phyloP scores from a whole-genome alignment of 2,888 invertebrate species.

The Seira musarum region DNA sequence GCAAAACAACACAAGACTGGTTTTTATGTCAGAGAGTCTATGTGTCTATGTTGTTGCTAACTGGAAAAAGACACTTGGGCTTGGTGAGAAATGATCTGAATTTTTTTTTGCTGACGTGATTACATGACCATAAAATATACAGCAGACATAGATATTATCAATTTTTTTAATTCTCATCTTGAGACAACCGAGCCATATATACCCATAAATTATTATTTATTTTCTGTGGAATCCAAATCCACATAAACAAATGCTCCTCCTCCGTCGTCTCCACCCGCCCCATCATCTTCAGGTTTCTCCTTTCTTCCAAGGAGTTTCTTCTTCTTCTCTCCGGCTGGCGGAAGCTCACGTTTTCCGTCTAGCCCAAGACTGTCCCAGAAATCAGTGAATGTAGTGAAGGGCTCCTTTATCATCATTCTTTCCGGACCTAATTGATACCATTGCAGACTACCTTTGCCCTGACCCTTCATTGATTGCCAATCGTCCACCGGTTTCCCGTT shows the following conservation, averaged over 20 bases:
- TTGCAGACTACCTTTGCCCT: constrained; percentile 7
- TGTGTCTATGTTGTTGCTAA: too few relatives aligned
- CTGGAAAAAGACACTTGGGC: too few relatives aligned
- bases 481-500: constrained; percentile 33
- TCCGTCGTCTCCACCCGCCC: background rate
- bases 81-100: too few relatives aligned
- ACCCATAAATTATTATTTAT: too few relatives aligned
- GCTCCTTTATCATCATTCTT: constrained; percentile 32
- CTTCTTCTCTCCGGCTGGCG: constrained; percentile 26
- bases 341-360: constrained; percentile 25
- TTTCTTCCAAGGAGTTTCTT: background rate
- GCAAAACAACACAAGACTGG: too few relatives aligned
- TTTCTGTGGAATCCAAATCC: too few relatives aligned
- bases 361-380: constrained; percentile 52
- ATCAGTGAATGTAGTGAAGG: constrained; percentile 38
- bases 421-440: constrained; percentile 39
- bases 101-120: too few relatives aligned
- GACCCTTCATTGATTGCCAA: constrained; percentile 52
- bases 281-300: background rate
- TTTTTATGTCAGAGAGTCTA: too few relatives aligned
- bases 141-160: too few relatives aligned
- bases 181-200: too few relatives aligned
- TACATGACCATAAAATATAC: too few relatives aligned
- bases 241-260: constrained; percentile 13
- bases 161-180: too few relatives aligned